Percentiles rank a stretch among this genome's conserved stretches.
These are phyloP conservation scores for Catharus fuscescens DNA, from an alignment of 2,113 vertebrate genomes.

Conservation along the genomic window DNA sequence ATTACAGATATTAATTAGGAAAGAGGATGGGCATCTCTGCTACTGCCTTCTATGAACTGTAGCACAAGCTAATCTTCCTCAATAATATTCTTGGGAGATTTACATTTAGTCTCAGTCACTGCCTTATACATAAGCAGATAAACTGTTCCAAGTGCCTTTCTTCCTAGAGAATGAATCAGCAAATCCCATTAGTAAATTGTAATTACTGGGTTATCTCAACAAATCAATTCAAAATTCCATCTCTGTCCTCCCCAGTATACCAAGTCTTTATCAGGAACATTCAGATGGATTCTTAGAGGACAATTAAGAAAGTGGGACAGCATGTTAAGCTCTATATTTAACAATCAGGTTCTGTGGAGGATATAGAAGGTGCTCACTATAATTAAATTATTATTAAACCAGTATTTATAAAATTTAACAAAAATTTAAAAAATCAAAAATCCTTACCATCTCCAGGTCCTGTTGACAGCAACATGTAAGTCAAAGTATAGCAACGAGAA, in stretches of 20 bases:
- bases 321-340: not conserved
- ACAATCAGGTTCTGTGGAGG: not conserved
- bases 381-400: not conserved
- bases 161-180: not conserved
- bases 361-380: not conserved
- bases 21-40: not conserved
- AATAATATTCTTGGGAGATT: not conserved
- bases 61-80: not conserved
- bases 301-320: not conserved
- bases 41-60: not conserved
- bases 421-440: not conserved
- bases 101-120: not conserved
- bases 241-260: not conserved
- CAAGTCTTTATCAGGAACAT: not conserved
- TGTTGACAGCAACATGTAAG: not conserved
- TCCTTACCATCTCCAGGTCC: constrained; percentile 51
- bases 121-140: not conserved
- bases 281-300: not conserved
- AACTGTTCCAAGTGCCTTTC: not conserved
- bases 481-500: constrained; percentile 33
- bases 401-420: not conserved
- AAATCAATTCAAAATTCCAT: not conserved
- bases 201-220: not conserved
- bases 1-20: not conserved
- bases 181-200: not conserved